Base-by-base conservation (phyloP, 1,140 invertebrate species). In the Leucophenga varia region DNA sequence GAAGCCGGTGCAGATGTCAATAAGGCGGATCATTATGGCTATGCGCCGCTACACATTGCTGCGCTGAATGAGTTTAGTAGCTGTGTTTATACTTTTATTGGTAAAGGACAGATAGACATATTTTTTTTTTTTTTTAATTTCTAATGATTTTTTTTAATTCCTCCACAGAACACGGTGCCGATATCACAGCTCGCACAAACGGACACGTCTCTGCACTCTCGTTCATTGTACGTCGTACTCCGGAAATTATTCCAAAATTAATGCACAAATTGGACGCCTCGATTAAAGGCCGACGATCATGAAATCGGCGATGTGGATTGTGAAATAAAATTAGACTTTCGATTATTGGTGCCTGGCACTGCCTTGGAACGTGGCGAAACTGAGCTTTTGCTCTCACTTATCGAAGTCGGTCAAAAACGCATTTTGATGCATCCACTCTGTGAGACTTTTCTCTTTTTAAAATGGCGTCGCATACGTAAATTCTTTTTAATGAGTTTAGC, bases 291-390 rank as follows among this genome's bases (percentile, higher is more conserved):
- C 2, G 87, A 86, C 50, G 89, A 91, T 50, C 87, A 91, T 57
- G 89, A 91, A 61, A 78, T 90, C 1, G 87, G 86, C 1, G 89
- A 92, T 47, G 84, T 89, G 0, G 89, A 92, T 61, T 91, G 89
- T 48, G 88, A 91, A 67, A 76, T 91, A 1, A 86, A 86, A 68
- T 58, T 91, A 20, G 88, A 91, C 72, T 90, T 90, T 61, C 78
- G 84, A 21, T 79, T 84, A 0, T 55, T 89, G 12, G 83, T 88
- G 2, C 85, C 86, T 2, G 79, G 77, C 34, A 69, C 64, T 0
- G 54, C 70, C 0, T 57, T 80, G 34, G 78, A 81, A 1, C 74
- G 82, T 32, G 83, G 85, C 1, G 88, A 90, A 74, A 84, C 85
- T 2, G 86, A 87, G 53, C 68, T 90, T 3, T 77, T 90, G 39